Percentiles rank a stretch among this genome's conserved stretches.
phyloP scores from a whole-genome alignment of 1,140 invertebrate species.

The Theocolax elegans region DNA sequence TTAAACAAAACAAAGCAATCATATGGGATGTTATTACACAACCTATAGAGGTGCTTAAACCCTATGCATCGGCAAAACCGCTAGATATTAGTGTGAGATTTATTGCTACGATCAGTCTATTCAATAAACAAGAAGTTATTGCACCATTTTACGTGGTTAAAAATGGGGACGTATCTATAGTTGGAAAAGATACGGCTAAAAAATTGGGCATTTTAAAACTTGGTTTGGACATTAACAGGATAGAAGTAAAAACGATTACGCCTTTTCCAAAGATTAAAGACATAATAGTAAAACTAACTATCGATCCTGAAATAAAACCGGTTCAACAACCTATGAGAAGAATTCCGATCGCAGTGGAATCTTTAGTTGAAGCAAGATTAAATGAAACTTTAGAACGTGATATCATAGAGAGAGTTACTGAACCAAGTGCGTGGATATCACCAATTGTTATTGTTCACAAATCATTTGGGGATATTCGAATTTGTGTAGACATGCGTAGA shows the following conservation, averaged over 20 bases:
- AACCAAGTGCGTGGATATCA: slow-evolving; percentile 48
- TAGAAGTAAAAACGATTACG: slow-evolving; percentile 24
- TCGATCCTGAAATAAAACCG: slow-evolving; percentile 44
- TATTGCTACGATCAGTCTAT: slow-evolving; percentile 17
- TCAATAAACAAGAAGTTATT: slow-evolving; percentile 8
- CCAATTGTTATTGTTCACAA: slow-evolving; percentile 48
- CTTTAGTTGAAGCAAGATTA: slow-evolving; percentile 43
- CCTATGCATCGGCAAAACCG: slow-evolving; percentile 28
- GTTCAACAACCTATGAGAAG: slow-evolving; percentile 46
- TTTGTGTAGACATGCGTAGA: slow-evolving; percentile 51
- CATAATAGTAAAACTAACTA: slow-evolving; percentile 46
- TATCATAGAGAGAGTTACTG: slow-evolving; percentile 46
- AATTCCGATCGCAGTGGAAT: slow-evolving; percentile 44
- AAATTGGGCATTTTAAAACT: slow-evolving; percentile 25
- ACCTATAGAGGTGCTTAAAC: slow-evolving; percentile 9
- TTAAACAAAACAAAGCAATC: slow-evolving; percentile 23
- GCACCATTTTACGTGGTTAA: slow-evolving; percentile 29
- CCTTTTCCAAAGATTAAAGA: slow-evolving; percentile 49
- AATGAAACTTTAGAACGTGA: slow-evolving; percentile 42
- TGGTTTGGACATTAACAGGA: background rate
- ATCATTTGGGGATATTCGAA: slow-evolving; percentile 45
- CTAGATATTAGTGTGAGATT: slow-evolving; percentile 25
- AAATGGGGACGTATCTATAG: background rate
- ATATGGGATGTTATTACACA: slow-evolving; percentile 7
- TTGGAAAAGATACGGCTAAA: slow-evolving; percentile 25